Evolutionary conservation across 53 echinoderm and acorn worm species (phyloP).

Genomic region (Antedon mediterranea): DNA sequence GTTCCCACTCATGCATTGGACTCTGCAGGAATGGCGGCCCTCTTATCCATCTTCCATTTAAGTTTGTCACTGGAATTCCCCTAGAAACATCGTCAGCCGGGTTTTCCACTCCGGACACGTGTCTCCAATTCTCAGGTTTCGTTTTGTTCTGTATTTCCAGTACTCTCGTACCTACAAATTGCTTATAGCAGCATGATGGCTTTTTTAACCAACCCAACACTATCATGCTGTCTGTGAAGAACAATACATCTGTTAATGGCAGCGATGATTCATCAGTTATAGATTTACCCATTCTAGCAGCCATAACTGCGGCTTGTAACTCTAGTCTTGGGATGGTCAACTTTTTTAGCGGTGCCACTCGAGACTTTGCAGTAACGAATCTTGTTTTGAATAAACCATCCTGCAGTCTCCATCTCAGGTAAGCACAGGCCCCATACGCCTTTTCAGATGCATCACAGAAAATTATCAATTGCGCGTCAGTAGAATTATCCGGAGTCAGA

Average conservation of each 20-base stretch:
- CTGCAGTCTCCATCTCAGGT: slow-evolving; percentile 18
- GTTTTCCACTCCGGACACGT: slow-evolving; percentile 34
- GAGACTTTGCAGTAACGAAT: slow-evolving; percentile 28
- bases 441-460: slow-evolving; percentile 39
- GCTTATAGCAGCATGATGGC: slow-evolving; percentile 23
- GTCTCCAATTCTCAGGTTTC: slow-evolving; percentile 30
- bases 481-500: slow-evolving; percentile 14
- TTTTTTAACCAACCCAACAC: slow-evolving; percentile 34
- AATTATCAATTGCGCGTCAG: slow-evolving; percentile 9
- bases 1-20: slow-evolving; percentile 24
- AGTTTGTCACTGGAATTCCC: background rate
- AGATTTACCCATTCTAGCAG: slow-evolving; percentile 4
- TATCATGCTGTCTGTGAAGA: slow-evolving; percentile 7
- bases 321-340: slow-evolving; percentile 25
- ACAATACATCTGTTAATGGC: background rate
- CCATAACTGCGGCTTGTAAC: slow-evolving; percentile 36
- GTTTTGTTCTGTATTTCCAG: slow-evolving; percentile 28
- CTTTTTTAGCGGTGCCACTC: slow-evolving; percentile 29
- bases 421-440: slow-evolving; percentile 31
- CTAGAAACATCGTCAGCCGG: slow-evolving; percentile 27
- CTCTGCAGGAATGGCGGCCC: slow-evolving; percentile 25
- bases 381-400: slow-evolving; percentile 5
- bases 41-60: slow-evolving; percentile 13
- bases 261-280: background rate
- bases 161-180: slow-evolving; percentile 31